phyloP scores from a whole-genome alignment of 2,888 invertebrate genomes.

The Drosophila falleni region DNA sequence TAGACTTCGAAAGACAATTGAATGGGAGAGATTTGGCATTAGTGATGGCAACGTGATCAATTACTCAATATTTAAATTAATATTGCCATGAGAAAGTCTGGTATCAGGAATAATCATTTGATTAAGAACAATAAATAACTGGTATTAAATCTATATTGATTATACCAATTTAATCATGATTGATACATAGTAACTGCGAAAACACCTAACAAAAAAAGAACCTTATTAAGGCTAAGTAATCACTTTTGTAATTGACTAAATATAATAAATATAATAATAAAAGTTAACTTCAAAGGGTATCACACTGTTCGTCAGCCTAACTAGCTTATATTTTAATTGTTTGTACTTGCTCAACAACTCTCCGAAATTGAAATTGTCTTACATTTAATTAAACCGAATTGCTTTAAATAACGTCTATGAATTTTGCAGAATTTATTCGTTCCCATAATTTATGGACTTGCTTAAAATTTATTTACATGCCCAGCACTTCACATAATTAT shows the following conservation, averaged over 20 bases:
- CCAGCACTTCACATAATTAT: constrained; percentile 20
- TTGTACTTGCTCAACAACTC: constrained; percentile 10
- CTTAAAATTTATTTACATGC: constrained; percentile 25
- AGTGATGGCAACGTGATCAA: constrained; percentile 36
- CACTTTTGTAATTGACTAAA: too few relatives aligned
- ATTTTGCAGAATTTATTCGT: constrained; percentile 21
- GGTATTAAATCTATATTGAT: background rate
- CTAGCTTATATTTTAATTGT: background rate
- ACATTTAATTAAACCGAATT: constrained; percentile 18
- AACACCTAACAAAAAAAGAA: too few relatives aligned
- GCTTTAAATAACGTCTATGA: constrained; percentile 17
- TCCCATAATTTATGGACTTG: constrained; percentile 20
- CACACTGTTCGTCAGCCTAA: background rate
- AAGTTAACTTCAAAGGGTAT: constrained; percentile 9
- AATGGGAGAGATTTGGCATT: constrained; percentile 23
- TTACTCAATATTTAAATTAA: background rate
- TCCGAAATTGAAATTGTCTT: constrained; percentile 12
- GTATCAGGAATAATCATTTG: background rate
- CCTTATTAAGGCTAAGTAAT: too few relatives aligned
- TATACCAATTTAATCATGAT: background rate
- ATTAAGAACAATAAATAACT: background rate
- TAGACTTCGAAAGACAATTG: constrained; percentile 6
- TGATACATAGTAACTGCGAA: background rate
- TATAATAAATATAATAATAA: too few relatives aligned
- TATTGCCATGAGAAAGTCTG: background rate